Evolutionary conservation across 64 coral and sea anemone genomes (phyloP).

Genomic region (Dendrophyllia cribrosa): DNA sequence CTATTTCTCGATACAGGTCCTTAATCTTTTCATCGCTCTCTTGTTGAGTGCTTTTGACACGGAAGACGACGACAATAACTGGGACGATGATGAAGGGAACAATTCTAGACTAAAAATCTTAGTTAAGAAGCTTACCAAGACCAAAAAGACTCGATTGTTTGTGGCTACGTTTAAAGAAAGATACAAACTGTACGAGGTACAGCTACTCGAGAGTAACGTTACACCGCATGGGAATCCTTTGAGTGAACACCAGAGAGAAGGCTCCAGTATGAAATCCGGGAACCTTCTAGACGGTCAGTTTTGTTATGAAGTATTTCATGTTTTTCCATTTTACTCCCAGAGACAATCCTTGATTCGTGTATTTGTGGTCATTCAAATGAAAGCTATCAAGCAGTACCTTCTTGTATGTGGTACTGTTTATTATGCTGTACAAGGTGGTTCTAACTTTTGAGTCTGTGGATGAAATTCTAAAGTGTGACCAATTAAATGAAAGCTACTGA

Average conservation of each 20-base stretch:
- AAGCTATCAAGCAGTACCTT: too few species aligned
- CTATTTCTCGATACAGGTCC: slow-evolving; percentile 59
- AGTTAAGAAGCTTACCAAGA: slow-evolving; percentile 38
- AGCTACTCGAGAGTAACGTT: slow-evolving; percentile 61
- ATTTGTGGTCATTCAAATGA: too few species aligned
- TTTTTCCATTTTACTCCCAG: too few species aligned
- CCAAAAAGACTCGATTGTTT: slow-evolving; percentile 70
- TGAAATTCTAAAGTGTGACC: too few species aligned
- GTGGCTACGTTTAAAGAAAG: slow-evolving; percentile 70
- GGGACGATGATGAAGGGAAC: slow-evolving; percentile 15
- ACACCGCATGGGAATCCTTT: background rate
- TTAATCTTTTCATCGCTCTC: slow-evolving; percentile 95
- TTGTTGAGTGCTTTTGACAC: slow-evolving; percentile 88
- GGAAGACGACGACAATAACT: slow-evolving; percentile 28
- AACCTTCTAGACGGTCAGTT: background rate
- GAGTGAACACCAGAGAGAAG: background rate
- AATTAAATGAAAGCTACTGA: too few species aligned
- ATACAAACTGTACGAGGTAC: slow-evolving; percentile 73
- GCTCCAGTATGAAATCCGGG: background rate
- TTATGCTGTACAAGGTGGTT: too few species aligned
- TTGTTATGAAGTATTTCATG: too few species aligned
- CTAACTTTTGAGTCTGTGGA: too few species aligned
- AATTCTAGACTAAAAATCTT: background rate
- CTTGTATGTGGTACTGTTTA: too few species aligned
- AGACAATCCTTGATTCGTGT: too few species aligned